Percentiles rank a stretch among this genome's conserved stretches.
Conservation (phyloP, 1,140 invertebrate species). For the Solen grandis region DNA sequence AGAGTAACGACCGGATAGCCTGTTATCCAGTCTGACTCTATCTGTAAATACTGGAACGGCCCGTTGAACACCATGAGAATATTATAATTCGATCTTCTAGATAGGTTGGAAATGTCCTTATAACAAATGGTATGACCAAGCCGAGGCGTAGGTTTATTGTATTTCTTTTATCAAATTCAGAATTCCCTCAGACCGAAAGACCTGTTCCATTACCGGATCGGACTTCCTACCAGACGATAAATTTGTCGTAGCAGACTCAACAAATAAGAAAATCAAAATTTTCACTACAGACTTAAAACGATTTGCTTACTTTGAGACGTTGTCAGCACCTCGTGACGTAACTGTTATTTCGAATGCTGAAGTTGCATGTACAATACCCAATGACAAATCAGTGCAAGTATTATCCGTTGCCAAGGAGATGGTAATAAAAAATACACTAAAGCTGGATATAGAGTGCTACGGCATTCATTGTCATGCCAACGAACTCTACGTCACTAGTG, state of each 20-base stretch:
- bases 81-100: too few relatives aligned
- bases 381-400: slow-evolving; percentile 17
- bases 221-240: slow-evolving; percentile 40
- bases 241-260: slow-evolving; percentile 32
- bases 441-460: slow-evolving; percentile 28
- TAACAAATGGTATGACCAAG: too few relatives aligned
- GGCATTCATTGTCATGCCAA: slow-evolving; percentile 10
- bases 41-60: too few relatives aligned
- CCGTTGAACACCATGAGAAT: too few relatives aligned
- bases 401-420: slow-evolving; percentile 13
- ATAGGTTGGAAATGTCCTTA: too few relatives aligned
- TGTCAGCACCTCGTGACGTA: slow-evolving; percentile 36
- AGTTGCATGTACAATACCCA: slow-evolving; percentile 14
- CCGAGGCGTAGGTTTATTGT: neutral
- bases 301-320: slow-evolving; percentile 8
- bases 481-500: slow-evolving; percentile 23
- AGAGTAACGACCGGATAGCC: too few relatives aligned
- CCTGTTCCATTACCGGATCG: slow-evolving; percentile 29
- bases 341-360: slow-evolving; percentile 1
- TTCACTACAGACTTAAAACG: slow-evolving; percentile 12
- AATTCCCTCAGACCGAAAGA: slow-evolving; percentile 31
- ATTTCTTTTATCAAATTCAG: neutral
- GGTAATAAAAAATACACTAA: slow-evolving; percentile 7
- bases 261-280: slow-evolving; percentile 22
- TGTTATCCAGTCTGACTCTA: too few relatives aligned